These are phyloP conservation scores for Trissonchulus latispiculum DNA, from an alignment of 2,888 invertebrate genomes.

Conservation along the genomic window DNA sequence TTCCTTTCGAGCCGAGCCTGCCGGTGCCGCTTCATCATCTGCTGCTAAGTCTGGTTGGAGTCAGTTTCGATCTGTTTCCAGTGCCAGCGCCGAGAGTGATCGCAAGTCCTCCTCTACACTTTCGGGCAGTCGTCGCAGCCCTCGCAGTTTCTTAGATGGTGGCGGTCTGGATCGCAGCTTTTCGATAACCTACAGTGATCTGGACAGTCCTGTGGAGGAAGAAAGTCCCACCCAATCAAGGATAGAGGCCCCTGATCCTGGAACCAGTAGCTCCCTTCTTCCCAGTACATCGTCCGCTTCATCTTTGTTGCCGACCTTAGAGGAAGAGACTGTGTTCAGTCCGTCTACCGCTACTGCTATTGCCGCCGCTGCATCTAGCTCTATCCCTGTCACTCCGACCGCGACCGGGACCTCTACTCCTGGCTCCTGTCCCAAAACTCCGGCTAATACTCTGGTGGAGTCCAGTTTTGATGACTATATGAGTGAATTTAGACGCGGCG, in stretches of 20 bases:
- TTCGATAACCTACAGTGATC: conserved; percentile 13
- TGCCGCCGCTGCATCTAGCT: neutral
- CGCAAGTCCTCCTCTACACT: neutral
- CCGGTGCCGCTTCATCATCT: no score
- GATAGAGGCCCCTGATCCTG: neutral
- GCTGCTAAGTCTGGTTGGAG: no score
- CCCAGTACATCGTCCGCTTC: neutral
- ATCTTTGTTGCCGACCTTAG: neutral
- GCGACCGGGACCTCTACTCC: neutral
- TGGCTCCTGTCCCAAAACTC: neutral
- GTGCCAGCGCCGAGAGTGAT: no score
- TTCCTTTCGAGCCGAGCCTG: neutral
- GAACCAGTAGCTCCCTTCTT: neutral
- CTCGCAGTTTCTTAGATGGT: conserved; percentile 36
- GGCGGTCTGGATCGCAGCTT: conserved; percentile 15
- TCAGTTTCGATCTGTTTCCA: no score
- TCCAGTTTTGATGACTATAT: neutral
- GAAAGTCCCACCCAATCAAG: neutral
- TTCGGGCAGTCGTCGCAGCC: conserved; percentile 33
- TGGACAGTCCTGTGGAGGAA: neutral
- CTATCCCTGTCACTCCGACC: neutral
- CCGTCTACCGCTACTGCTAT: neutral
- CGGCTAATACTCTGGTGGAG: neutral
- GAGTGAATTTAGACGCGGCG: no score
- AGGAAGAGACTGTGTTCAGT: no score